These are phyloP conservation scores for Aphis gossypii DNA, from an alignment of 1,140 invertebrate species.

Conservation along the genomic window DNA sequence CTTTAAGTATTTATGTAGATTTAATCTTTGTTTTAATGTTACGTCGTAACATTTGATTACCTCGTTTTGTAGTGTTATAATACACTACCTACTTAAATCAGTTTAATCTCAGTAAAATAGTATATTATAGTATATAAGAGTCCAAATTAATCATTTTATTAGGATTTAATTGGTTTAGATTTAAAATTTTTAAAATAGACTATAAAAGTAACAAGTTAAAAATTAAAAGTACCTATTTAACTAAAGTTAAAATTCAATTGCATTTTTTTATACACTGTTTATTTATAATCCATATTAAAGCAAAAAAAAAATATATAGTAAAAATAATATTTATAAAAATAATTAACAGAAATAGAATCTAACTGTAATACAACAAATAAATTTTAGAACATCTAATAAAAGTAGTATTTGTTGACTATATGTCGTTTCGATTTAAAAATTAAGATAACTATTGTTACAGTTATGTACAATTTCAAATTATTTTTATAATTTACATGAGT, in stretches of 20 bases:
- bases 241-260: too few relatives aligned
- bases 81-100: not conserved
- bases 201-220: not conserved
- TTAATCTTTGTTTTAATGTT: not conserved
- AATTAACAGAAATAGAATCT: too few relatives aligned
- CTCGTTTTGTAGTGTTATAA: not conserved
- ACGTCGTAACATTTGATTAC: not conserved
- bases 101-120: not conserved
- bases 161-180: not conserved
- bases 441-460: not conserved
- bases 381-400: not conserved
- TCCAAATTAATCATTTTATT: not conserved
- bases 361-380: not conserved
- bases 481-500: not conserved
- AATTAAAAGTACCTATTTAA: too few relatives aligned
- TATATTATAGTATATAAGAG: too few relatives aligned
- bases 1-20: not conserved
- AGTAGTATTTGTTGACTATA: not conserved
- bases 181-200: not conserved
- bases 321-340: too few relatives aligned
- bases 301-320: too few relatives aligned
- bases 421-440: not conserved
- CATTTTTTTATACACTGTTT: too few relatives aligned
- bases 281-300: too few relatives aligned
- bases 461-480: not conserved